Evolutionary conservation across 2,113 vertebrate species (phyloP), one percentile per base, ranked within the genome.

Genomic region (Numida meleagris): DNA sequence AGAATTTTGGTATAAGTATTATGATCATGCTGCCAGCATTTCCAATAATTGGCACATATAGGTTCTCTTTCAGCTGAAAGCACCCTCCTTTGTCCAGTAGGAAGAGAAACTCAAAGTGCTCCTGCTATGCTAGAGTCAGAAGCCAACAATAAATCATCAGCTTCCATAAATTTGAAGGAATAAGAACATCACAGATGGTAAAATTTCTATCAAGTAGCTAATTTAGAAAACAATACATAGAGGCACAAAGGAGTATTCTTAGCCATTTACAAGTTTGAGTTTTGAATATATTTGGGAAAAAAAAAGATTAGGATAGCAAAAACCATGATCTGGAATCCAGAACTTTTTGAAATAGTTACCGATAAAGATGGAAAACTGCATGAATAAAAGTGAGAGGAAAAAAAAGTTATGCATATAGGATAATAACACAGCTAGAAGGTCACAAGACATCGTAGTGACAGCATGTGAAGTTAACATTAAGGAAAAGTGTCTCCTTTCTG

Each of bases 11-110:
- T 55, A 16, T 14, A 36, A 0, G 2, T 16, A 18, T 13, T 38
- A 17, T 20, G 16, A 63, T 14, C 0, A 0, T n/a, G 19, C 7
- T 18, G 50, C 14, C 34, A 82, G 16, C 9, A 57, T 31, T 79
- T 86, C 24, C 33, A 33, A 20, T 48, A 43, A 27, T 13, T 17
- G 21, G 8, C 7, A 11, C 0, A 0, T 27, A 38, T 21, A 12
- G 16, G 4, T 43, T 88, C 17, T 8, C 6, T 48, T 50, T 88
- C 6, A 12, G 4, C 17, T 25, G 53, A 46, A 6, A 67, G 4
- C 16, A 65, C 43, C 33, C 63, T 40, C 34, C 67, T 85, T 88
- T 86, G 10, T 43, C 40, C 34, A 76, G n/a, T 8, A 18, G 12
- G 17, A 24, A 53, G 7, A 81, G 63, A 78, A 82, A 51, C 4